Base-by-base conservation (phyloP, 37 sponge, comb jelly and placozoan genomes). In the Haliclona indistincta region DNA sequence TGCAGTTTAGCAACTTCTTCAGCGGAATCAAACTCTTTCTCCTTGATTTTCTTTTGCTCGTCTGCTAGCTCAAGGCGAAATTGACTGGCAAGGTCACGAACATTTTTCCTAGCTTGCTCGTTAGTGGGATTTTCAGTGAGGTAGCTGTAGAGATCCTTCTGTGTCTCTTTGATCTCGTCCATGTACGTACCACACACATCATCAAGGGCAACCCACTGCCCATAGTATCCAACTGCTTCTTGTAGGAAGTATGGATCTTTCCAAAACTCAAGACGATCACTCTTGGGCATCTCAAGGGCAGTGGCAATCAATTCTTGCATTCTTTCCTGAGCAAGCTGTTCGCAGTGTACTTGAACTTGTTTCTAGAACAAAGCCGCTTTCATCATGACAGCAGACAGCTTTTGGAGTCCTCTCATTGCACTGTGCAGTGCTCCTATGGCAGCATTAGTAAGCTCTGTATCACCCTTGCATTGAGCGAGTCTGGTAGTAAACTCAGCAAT, bases 331-430 rank as follows among this genome's bases (percentile, higher is more conserved):
- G 75, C 63, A 7, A 86, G 45, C 17, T 23, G 1, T 23, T 74
- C 39, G 55, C 87, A 86, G 51, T 86, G 87, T 11, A 45, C 55
- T 42, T 86, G 75, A 81, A 86, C 63, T 43, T 74, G 81, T n/a
- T 60, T 68, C 87, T 81, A 86, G 35, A 86, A 86, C 22, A 62
- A 15, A 5, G 87, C 87, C n/a, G 71, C 87, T 54, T 67, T 66
- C 65, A 80, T 54, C 87, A 86, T 86, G 2, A 86, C 62, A 30
- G 75, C 66, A 42, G 87, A 65, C 1, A 86, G 87, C 39, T 73
- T n/a, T 44, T 80, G 67, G 43, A 86, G 76, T 33, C 47, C 76
- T 22, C 63, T 63, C 52, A 75, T 70, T 2, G 87, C 87, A 17
- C 75, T 34, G 30, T 86, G 87, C 0, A 86, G 71, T 15, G 81